These are phyloP conservation scores for Lasioglossum figueresi DNA, from an alignment of 2,888 invertebrate species.

Conservation along the genomic window DNA sequence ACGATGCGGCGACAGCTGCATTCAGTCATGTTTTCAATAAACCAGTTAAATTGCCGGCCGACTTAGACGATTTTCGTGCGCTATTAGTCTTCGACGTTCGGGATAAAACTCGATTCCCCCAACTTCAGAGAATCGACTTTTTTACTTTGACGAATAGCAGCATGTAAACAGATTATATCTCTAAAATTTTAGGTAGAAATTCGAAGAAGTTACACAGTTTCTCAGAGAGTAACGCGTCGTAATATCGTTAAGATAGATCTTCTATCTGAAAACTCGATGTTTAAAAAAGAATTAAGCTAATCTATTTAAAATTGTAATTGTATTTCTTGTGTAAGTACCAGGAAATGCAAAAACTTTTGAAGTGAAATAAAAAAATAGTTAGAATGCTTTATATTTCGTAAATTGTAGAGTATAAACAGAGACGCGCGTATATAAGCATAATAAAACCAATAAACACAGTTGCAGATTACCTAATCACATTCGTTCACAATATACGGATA, in stretches of 20 bases:
- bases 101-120: neutral
- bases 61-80: neutral
- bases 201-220: neutral
- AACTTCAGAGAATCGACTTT: neutral
- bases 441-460: neutral
- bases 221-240: too few relatives aligned
- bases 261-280: neutral
- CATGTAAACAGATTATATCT: neutral
- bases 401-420: neutral
- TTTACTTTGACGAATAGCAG: too few relatives aligned
- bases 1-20: slow-evolving; percentile 45
- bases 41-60: neutral
- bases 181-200: neutral
- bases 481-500: neutral
- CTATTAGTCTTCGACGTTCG: neutral
- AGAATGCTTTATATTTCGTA: too few relatives aligned
- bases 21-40: slow-evolving; percentile 15
- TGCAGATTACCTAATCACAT: neutral
- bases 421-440: too few relatives aligned
- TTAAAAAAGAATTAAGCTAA: neutral
- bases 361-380: neutral
- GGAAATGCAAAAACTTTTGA: neutral
- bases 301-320: neutral
- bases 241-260: too few relatives aligned
- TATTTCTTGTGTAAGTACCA: neutral